A percentile compares a stretch with the other conserved stretches of the same genome.
phyloP scores from a whole-genome alignment of 2,797 vertebrate genomes.

The Vultur gryphus region DNA sequence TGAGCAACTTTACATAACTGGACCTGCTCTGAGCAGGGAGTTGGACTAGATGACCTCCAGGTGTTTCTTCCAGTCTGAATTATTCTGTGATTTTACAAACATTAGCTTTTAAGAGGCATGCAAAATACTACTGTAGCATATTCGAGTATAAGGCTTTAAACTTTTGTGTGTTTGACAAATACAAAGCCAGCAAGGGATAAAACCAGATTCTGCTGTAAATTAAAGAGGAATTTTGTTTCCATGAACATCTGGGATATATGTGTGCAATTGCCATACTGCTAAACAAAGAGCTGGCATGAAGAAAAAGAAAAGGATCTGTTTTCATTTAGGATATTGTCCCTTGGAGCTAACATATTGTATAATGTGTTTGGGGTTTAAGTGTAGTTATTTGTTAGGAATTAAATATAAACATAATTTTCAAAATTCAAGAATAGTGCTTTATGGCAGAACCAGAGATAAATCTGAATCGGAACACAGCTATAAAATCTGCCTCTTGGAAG shows the following conservation, averaged over 20 bases:
- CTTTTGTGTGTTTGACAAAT: neutral
- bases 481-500: neutral
- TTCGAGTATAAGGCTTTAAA: neutral
- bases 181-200: conserved; percentile 29
- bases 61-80: neutral
- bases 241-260: conserved; percentile 43
- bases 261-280: neutral
- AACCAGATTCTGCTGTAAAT: conserved; percentile 49
- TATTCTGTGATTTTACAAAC: neutral
- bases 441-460: neutral
- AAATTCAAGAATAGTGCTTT: neutral
- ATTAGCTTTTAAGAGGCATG: neutral
- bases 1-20: neutral
- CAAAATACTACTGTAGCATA: neutral
- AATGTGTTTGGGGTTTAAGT: conserved; percentile 20
- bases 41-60: neutral
- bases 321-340: conserved; percentile 59
- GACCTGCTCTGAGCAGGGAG: neutral
- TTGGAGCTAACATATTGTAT: conserved; percentile 27
- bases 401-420: conserved; percentile 19
- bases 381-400: conserved; percentile 18
- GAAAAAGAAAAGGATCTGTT: conserved; percentile 58
- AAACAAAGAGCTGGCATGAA: conserved; percentile 61
- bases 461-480: neutral
- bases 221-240: conserved; percentile 22